Percentiles rank a stretch among this genome's conserved stretches.
Evolutionary conservation across 2,797 vertebrate genomes (phyloP).

Genomic region (Psittacula echo): DNA sequence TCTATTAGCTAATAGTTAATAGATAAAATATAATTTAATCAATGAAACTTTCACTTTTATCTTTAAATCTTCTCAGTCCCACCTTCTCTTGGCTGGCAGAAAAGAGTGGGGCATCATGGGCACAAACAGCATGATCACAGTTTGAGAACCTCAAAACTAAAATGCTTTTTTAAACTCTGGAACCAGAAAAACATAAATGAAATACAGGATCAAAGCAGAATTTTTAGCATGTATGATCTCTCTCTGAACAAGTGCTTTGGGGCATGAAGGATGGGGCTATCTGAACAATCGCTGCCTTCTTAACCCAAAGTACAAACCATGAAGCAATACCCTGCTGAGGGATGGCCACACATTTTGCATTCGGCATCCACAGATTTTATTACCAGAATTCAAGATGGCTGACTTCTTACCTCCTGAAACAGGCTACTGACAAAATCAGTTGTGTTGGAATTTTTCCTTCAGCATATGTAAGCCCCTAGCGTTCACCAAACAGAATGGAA

Average conservation of each 20-base stretch:
- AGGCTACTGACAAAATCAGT: background rate
- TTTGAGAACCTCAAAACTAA: background rate
- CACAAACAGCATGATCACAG: background rate
- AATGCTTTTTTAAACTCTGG: background rate
- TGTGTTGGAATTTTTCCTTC: background rate
- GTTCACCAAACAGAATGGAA: background rate
- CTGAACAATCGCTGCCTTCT: background rate
- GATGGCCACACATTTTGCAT: background rate
- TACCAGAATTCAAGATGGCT: background rate
- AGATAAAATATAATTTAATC: background rate
- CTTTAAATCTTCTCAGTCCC: background rate
- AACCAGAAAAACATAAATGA: background rate
- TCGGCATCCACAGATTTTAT: background rate
- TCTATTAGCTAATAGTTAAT: background rate
- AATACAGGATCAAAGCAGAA: background rate
- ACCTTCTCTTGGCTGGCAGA: background rate
- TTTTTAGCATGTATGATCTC: background rate
- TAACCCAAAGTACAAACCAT: background rate
- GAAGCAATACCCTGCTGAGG: background rate
- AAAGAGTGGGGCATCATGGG: background rate
- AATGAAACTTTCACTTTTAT: background rate
- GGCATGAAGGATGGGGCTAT: background rate
- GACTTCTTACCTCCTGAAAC: background rate
- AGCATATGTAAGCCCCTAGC: background rate
- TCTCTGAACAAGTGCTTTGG: background rate